Evolutionary conservation across 2,888 invertebrate genomes (phyloP).

Genomic region (Agrenia bidenticulata): DNA sequence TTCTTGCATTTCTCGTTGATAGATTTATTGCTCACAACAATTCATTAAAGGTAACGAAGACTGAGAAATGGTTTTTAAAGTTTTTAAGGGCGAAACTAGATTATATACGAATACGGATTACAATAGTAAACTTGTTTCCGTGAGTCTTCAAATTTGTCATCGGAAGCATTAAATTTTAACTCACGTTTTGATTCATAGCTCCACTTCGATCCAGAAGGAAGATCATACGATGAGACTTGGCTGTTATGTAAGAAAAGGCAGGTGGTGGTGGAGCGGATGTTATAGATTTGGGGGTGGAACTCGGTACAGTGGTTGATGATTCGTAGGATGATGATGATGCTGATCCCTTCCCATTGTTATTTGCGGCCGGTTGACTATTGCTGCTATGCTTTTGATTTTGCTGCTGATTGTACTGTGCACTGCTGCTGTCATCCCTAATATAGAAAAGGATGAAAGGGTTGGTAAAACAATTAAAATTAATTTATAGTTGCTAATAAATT

Average conservation of each 20-base stretch:
- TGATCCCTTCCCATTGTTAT: conserved; percentile 26
- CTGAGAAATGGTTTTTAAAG: background rate
- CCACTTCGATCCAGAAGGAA: conserved; percentile 51
- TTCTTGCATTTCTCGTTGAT: too few relatives aligned
- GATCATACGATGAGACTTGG: conserved; percentile 52
- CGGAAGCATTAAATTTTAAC: conserved; percentile 12
- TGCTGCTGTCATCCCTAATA: conserved; percentile 46
- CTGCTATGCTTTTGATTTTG: conserved; percentile 19
- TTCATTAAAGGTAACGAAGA: conserved; percentile 2
- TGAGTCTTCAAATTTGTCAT: conserved; percentile 12
- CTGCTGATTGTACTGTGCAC: conserved; percentile 9
- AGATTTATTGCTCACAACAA: conserved; percentile 5
- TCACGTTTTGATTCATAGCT: conserved; percentile 52
- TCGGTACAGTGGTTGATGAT: conserved; percentile 27
- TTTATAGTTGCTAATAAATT: conserved; percentile 27
- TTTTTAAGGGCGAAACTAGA: too few relatives aligned
- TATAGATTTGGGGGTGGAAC: conserved; percentile 43
- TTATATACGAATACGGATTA: too few relatives aligned
- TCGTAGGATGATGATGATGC: conserved; percentile 22
- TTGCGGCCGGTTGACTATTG: conserved; percentile 16
- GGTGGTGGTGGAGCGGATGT: conserved; percentile 48
- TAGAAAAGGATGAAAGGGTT: conserved; percentile 33
- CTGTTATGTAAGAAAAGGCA: conserved; percentile 49
- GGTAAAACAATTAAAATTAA: conserved; percentile 35
- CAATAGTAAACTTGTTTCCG: conserved; percentile 2